These are phyloP conservation scores for Synaphobranchus kaupii DNA, from an alignment of 2,797 vertebrate species.

Conservation along the genomic window DNA sequence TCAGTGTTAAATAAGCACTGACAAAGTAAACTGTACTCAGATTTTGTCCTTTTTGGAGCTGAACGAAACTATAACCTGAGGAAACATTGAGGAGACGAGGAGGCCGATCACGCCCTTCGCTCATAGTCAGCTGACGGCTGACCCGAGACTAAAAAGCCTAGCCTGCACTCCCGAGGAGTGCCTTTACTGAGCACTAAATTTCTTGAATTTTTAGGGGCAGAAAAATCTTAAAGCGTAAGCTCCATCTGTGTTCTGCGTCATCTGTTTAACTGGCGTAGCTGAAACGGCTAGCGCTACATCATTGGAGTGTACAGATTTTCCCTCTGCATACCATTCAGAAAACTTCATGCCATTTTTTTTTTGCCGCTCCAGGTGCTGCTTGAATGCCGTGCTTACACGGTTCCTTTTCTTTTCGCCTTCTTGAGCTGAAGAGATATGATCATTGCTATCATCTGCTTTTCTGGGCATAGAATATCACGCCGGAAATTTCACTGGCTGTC, in stretches of 20 bases:
- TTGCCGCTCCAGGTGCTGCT: constrained; percentile 25
- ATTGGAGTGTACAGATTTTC: background rate
- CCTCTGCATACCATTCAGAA: background rate
- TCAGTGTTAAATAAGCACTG: background rate
- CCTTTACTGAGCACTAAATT: too few relatives aligned
- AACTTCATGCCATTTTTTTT: background rate
- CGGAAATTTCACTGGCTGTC: background rate
- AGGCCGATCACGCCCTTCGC: background rate
- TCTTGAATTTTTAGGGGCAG: background rate
- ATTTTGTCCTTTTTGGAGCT: background rate
- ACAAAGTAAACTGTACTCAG: background rate
- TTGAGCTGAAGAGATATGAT: constrained; percentile 11
- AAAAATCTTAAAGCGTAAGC: background rate
- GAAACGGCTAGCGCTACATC: background rate
- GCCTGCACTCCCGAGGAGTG: background rate
- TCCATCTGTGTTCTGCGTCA: background rate
- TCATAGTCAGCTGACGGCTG: background rate
- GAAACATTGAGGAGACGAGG: background rate
- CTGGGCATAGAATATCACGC: background rate
- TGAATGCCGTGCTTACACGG: constrained; percentile 17
- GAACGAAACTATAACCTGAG: background rate
- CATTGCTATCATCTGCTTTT: background rate
- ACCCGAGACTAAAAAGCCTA: background rate
- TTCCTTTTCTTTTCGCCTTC: constrained; percentile 3
- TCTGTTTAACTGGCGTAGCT: background rate